Evolutionary conservation across 2,113 vertebrate species (phyloP).

Genomic region (Passer domesticus): DNA sequence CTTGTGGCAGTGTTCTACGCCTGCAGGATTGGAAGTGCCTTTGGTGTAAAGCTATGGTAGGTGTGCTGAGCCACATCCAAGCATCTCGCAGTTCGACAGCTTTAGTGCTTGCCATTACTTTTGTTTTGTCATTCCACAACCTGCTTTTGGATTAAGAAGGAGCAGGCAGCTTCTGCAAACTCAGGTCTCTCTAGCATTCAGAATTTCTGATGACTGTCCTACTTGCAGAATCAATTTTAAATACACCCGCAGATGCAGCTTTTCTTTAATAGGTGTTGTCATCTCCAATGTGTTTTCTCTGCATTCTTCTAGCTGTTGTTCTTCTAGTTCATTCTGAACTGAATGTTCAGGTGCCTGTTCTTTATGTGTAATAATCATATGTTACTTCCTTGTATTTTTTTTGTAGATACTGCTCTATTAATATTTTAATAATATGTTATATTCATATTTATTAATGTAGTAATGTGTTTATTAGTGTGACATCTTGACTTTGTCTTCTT

Average conservation of each 20-base stretch:
- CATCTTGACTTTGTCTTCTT: neutral
- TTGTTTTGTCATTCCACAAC: neutral
- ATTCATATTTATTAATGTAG: neutral
- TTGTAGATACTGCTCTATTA: neutral
- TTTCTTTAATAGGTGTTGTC: neutral
- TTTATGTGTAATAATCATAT: neutral
- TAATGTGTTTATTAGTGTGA: neutral
- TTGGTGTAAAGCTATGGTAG: constrained; percentile 98
- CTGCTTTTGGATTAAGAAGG: neutral
- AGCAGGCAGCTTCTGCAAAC: neutral
- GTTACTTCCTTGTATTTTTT: neutral
- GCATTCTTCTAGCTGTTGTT: neutral
- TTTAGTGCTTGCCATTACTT: neutral
- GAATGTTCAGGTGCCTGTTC: neutral
- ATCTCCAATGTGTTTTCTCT: neutral
- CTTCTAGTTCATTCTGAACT: too few species aligned
- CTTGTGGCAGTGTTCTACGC: constrained; percentile 93
- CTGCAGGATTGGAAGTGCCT: constrained; percentile 98
- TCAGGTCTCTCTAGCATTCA: neutral
- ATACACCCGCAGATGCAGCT: neutral
- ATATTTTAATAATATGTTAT: neutral
- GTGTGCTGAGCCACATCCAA: neutral
- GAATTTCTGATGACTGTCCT: neutral
- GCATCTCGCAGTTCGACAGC: neutral
- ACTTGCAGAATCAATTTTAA: neutral